Conservation (phyloP, 2,797 vertebrate species). For the Gallinago nigripennis region DNA sequence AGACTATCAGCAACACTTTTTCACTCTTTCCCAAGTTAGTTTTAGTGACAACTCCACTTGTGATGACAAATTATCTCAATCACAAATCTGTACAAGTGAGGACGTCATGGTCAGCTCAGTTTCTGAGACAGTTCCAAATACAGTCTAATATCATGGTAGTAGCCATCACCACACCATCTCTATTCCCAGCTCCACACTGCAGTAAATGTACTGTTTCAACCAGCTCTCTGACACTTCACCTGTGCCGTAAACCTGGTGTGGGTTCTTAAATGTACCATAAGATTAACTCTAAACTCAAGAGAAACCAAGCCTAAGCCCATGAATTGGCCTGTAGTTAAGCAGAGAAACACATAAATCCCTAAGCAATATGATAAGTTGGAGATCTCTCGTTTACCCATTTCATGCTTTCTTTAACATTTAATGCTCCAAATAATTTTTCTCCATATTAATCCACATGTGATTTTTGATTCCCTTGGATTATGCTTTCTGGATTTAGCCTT, state of each 20-base stretch:
- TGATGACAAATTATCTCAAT: neutral
- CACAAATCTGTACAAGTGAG: neutral
- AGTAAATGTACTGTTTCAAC: neutral
- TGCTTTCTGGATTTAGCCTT: constrained; percentile 7
- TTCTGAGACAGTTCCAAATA: neutral
- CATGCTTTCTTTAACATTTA: constrained; percentile 48
- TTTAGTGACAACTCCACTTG: neutral
- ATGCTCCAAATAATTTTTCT: constrained; percentile 44
- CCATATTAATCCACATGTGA: neutral
- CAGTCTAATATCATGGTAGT: neutral
- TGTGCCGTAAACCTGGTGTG: neutral
- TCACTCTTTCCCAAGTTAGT: neutral
- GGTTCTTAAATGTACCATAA: neutral
- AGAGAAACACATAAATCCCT: neutral
- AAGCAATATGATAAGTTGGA: neutral
- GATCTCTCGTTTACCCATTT: neutral
- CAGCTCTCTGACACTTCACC: neutral
- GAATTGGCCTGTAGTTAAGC: neutral
- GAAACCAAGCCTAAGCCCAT: neutral
- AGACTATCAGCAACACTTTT: neutral
- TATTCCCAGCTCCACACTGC: neutral
- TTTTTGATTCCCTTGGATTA: constrained; percentile 35
- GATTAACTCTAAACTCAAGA: neutral
- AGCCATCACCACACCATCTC: neutral
- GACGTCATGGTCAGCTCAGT: neutral